Conservation (phyloP, 2,797 vertebrate species). For the Poecilia gillii region DNA sequence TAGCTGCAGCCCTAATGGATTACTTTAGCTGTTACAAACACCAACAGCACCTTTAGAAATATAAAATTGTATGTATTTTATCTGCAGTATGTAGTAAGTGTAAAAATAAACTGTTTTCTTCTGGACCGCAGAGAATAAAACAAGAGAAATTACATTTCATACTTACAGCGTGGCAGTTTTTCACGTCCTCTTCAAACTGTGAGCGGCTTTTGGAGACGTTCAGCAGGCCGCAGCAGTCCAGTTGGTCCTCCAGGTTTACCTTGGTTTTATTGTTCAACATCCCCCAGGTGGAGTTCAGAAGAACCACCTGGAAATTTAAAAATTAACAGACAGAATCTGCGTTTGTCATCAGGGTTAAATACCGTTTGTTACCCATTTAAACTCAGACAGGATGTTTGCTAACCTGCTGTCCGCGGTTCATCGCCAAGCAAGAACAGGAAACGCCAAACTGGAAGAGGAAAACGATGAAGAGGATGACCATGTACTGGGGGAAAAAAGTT, state of each 20-base stretch:
- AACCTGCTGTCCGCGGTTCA: slow-evolving; percentile 89
- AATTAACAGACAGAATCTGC: background rate
- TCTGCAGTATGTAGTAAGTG: background rate
- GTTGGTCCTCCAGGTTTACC: slow-evolving; percentile 80
- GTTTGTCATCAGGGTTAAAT: background rate
- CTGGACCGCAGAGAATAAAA: background rate
- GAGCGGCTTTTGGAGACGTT: slow-evolving; percentile 65
- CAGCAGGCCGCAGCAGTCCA: slow-evolving; percentile 90
- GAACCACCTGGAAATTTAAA: slow-evolving; percentile 74
- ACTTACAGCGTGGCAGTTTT: slow-evolving; percentile 83
- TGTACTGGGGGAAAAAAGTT: slow-evolving; percentile 86
- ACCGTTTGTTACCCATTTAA: too few relatives aligned
- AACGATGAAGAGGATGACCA: slow-evolving; percentile 93
- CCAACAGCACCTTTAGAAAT: too few relatives aligned
- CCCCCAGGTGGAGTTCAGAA: slow-evolving; percentile 86
- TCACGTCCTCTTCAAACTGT: slow-evolving; percentile 65
- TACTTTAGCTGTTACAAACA: too few relatives aligned
- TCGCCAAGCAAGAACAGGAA: slow-evolving; percentile 91
- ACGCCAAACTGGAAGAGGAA: slow-evolving; percentile 93
- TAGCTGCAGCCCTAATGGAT: too few relatives aligned
- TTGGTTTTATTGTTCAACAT: slow-evolving; percentile 80
- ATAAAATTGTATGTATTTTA: too few relatives aligned
- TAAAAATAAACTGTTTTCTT: background rate
- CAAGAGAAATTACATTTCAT: background rate
- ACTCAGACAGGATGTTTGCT: slow-evolving; percentile 11